Evolutionary conservation across 2,113 vertebrate genomes (phyloP).

Genomic region (Epinephelus moara): DNA sequence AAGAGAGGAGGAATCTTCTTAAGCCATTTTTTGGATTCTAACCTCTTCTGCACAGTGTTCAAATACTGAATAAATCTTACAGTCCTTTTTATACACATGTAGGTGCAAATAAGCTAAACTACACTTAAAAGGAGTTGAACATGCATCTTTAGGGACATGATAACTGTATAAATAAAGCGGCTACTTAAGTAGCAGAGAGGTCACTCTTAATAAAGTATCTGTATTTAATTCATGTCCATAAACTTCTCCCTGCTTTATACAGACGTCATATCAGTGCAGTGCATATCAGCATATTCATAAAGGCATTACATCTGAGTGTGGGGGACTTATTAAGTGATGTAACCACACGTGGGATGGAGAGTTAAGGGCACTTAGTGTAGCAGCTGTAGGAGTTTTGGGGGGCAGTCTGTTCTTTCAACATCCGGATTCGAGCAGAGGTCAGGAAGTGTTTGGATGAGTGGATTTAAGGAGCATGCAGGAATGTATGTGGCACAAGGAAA

Average conservation of each 20-base stretch:
- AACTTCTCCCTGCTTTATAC: constrained; percentile 17
- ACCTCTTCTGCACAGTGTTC: no score
- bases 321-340: constrained; percentile 32
- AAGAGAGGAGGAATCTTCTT: no score
- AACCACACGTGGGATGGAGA: constrained; percentile 46
- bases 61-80: no score
- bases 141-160: background rate
- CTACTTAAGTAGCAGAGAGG: background rate
- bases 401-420: constrained; percentile 25
- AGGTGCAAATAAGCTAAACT: no score
- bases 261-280: background rate
- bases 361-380: constrained; percentile 34
- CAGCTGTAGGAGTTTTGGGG: constrained; percentile 36
- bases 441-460: constrained; percentile 18
- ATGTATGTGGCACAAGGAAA: background rate
- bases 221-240: background rate
- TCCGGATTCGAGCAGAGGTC: constrained; percentile 24
- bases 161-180: background rate
- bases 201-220: constrained; percentile 5
- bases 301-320: constrained; percentile 31
- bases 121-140: background rate
- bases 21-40: no score
- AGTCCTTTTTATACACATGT: no score
- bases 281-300: constrained; percentile 36
- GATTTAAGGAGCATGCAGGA: background rate